Evolutionary conservation across 2,888 invertebrate species (phyloP).

Genomic region (Anticlea derivata): DNA sequence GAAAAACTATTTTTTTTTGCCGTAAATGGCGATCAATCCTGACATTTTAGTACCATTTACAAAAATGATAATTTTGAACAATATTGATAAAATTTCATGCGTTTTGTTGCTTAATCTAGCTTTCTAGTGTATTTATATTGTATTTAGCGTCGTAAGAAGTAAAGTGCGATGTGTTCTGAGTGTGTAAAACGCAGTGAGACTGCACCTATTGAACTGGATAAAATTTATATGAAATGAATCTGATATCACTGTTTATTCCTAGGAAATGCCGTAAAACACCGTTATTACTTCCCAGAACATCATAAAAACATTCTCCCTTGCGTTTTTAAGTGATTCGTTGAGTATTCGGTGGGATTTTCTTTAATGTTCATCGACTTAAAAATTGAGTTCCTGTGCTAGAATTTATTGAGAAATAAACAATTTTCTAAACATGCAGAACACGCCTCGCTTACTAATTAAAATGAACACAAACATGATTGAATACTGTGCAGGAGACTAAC

Average conservation of each 20-base stretch:
- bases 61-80: constrained; percentile 45
- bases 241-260: background rate
- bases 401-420: no score
- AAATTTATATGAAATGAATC: constrained; percentile 16
- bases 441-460: no score
- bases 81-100: constrained; percentile 42
- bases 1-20: constrained; percentile 40
- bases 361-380: background rate
- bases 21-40: constrained; percentile 67
- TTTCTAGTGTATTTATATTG: constrained; percentile 17
- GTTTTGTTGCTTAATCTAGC: constrained; percentile 55
- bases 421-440: no score
- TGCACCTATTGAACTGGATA: constrained; percentile 39
- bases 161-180: constrained; percentile 28
- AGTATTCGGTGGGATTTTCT: background rate
- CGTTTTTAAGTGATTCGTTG: constrained; percentile 11
- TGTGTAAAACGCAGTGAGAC: constrained; percentile 32
- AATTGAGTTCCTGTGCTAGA: background rate
- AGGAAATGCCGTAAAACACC: constrained; percentile 1
- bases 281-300: background rate
- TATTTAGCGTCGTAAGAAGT: constrained; percentile 28
- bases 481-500: background rate
- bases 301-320: background rate
- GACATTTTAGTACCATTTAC: constrained; percentile 64
- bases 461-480: background rate